These are phyloP conservation scores for Harpalus rubripes DNA, from an alignment of 2,888 invertebrate genomes.

Conservation along the genomic window DNA sequence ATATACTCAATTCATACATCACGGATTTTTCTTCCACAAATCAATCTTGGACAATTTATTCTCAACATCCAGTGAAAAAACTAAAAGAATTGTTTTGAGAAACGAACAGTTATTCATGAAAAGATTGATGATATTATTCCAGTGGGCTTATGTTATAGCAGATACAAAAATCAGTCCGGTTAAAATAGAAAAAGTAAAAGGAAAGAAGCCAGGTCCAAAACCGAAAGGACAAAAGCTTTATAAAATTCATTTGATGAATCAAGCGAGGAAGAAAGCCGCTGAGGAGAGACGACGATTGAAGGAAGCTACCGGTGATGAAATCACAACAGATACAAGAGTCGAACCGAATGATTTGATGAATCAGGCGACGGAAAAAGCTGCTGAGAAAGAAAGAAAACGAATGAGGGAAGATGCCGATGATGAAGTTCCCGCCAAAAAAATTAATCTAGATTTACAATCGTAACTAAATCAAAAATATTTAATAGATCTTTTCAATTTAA, in stretches of 20 bases:
- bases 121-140: slow-evolving; percentile 39
- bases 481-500: no score
- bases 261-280: slow-evolving; percentile 12
- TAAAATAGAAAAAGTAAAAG: neutral
- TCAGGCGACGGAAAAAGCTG: slow-evolving; percentile 14
- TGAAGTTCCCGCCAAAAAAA: slow-evolving; percentile 18
- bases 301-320: neutral
- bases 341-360: slow-evolving; percentile 36
- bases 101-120: slow-evolving; percentile 36
- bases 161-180: slow-evolving; percentile 10
- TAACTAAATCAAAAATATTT: no score
- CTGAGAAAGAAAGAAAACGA: neutral
- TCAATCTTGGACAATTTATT: neutral
- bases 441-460: neutral
- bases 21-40: slow-evolving; percentile 4
- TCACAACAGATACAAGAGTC: slow-evolving; percentile 6
- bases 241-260: slow-evolving; percentile 43
- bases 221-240: neutral
- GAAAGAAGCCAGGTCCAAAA: neutral
- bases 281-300: neutral
- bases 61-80: slow-evolving; percentile 3
- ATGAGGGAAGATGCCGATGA: neutral
- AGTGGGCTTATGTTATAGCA: slow-evolving; percentile 37
- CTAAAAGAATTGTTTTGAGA: neutral
- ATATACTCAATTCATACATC: neutral